phyloP scores from a whole-genome alignment of 2,113 vertebrate species.

The Pyrgilauda ruficollis region DNA sequence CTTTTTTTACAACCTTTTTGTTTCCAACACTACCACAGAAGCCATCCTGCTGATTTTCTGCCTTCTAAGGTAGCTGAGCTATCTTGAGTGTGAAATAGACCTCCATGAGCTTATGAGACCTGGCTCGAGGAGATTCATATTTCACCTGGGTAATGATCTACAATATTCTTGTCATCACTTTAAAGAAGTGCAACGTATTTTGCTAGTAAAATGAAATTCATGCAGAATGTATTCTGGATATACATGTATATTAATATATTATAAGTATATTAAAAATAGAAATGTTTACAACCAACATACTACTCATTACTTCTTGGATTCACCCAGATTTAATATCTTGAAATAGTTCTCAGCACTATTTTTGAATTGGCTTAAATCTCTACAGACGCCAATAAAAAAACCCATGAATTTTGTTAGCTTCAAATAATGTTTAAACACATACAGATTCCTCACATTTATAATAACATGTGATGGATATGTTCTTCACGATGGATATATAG shows the following conservation, averaged over 20 bases:
- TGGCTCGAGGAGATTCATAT: too few relatives aligned
- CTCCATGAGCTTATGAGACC: too few relatives aligned
- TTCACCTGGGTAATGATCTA: not conserved
- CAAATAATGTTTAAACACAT: not conserved
- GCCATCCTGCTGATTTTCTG: too few relatives aligned
- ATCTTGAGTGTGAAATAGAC: too few relatives aligned
- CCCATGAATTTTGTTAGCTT: not conserved
- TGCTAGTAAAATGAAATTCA: not conserved
- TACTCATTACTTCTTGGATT: not conserved
- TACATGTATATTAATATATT: not conserved
- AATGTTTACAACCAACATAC: not conserved
- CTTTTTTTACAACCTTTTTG: too few relatives aligned
- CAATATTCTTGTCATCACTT: not conserved
- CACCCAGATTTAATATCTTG: not conserved
- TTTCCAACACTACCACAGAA: too few relatives aligned
- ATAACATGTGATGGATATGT: not conserved
- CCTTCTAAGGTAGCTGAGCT: too few relatives aligned
- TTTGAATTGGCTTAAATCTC: not conserved
- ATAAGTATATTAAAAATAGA: not conserved
- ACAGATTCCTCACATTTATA: not conserved
- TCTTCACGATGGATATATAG: not conserved
- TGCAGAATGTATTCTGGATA: not conserved
- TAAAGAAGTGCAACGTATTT: not conserved
- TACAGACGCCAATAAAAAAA: not conserved
- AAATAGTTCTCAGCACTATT: not conserved